Evolutionary conservation across 2,113 vertebrate species (phyloP), one percentile per base, ranked within the genome.

Genomic region (Athene cunicularia): DNA sequence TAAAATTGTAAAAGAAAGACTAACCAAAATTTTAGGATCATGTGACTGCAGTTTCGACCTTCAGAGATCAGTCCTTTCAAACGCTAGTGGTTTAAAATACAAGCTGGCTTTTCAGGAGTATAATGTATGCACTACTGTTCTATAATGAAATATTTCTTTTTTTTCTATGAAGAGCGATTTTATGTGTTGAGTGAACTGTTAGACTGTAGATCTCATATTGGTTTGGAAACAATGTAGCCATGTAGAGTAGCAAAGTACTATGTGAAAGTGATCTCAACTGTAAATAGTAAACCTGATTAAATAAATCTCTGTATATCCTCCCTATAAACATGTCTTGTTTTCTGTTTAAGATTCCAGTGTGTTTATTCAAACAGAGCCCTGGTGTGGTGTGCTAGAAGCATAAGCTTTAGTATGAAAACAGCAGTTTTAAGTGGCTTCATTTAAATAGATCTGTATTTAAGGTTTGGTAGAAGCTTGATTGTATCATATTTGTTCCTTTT

Each of bases 261-360:
- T 95, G 97, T 98, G 98, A 97, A 98, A 97, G 98, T 98, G 98
- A 97, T 98, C 97, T 98, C 96, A 98, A 97, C 98, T 98, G 98
- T 99, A 99, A 99, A 99, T 99, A 98, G 97, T 97, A 96, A 98
- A 97, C 95, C 96, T 97, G 98, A 98, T 98, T 92, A 98, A 97
- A 98, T 98, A 98, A 99, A 99, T 94, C 97, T 98, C 97, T 98
- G 96, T 98, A 98, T 97, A 98, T 98, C 98, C 97, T 95, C 95
- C 98, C 97, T 97, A 97, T 80, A 94, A 92, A 56, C 14, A 28
- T 93, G 76, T 80, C 58, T 82, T 66, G 90, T 87, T 55, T 86
- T 96, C 73, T 91, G 33, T 94, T 72, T n/a, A 67, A 76, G 56
- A 32, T 72, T 60, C 8, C 11, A 3, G 1, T 73, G 52, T 75